Conservation (phyloP, 2,888 invertebrate species). For the Melikaiella ostensackeni region DNA sequence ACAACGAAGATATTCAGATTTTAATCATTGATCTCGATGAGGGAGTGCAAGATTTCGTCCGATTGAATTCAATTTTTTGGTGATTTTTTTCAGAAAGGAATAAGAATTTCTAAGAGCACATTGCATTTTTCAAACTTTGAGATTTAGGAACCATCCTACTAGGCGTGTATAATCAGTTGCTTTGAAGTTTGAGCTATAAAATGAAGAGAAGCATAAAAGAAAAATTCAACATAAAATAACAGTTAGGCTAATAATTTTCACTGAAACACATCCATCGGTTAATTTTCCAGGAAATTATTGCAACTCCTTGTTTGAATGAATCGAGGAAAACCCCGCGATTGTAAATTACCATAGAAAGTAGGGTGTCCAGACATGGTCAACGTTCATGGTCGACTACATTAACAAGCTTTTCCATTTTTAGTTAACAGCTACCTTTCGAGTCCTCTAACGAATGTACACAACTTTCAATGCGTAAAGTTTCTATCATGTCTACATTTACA, state of each 20-base stretch:
- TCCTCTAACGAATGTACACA: background rate
- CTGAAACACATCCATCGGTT: background rate
- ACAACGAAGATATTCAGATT: too few relatives aligned
- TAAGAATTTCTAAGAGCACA: too few relatives aligned
- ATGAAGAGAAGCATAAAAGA: background rate
- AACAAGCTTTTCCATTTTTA: constrained; percentile 53
- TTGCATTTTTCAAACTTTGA: too few relatives aligned
- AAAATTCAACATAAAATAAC: background rate
- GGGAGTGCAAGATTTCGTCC: too few relatives aligned
- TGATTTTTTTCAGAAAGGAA: too few relatives aligned
- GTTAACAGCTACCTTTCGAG: constrained; percentile 46
- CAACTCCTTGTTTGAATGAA: background rate
- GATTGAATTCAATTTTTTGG: too few relatives aligned
- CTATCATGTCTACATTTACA: background rate
- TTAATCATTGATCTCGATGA: too few relatives aligned
- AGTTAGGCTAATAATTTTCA: background rate
- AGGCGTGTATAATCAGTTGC: background rate
- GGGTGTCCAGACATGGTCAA: constrained; percentile 45
- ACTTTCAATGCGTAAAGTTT: background rate
- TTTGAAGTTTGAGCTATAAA: background rate
- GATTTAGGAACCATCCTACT: too few relatives aligned
- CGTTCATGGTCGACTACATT: constrained; percentile 44
- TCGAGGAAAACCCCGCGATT: background rate
- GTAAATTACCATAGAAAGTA: constrained; percentile 41
- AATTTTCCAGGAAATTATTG: background rate